Evolutionary conservation across 2,797 vertebrate genomes (phyloP), one percentile per base, ranked within the genome.

Genomic region (Crenuchus spilurus): DNA sequence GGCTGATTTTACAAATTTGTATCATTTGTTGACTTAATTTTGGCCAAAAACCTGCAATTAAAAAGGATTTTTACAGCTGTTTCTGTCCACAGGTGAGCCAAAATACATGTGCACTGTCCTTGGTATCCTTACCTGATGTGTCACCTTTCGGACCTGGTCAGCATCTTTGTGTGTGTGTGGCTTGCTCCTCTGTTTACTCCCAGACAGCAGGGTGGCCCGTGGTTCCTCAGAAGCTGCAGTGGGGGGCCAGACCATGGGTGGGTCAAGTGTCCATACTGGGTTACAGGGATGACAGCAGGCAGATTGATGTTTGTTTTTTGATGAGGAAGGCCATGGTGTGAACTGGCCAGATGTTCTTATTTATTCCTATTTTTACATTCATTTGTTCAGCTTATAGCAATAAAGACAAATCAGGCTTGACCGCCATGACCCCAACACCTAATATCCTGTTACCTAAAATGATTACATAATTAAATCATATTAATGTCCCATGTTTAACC

Each of bases 201-300:
- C 58, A 63, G 57, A 62, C 74, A 74, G 42, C 57, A 75, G 46
- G 30, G 20, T 74, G 63, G 14, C 39, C 71, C 48, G 5, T 52
- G 55, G 46, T 55, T 46, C n/a, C 49, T 63, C n/a, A n/a, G 20
- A 46, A 31, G 46, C 70, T 46, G 39, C 20, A 52, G 61, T 35
- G 14, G 55, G 41, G 77, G 67, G 55, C 48, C 51, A 48, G 58
- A 70, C 57, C 63, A 9, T 5, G 4, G 14, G 35, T 41, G 67
- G 80, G 35, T 79, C 71, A 76, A 30, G 49, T 82, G 57, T 79
- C 74, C 70, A 71, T 66, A 70, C 66, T 54, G 57, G 68, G 61
- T 82, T 82, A 72, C 74, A 71, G 51, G 14, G 61, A 49, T 68
- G 49, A 72, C 49, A 74, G 61, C 51, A 71, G 63, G 48, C 11